phyloP scores from a whole-genome alignment of 2,888 invertebrate genomes.

The Dexiosoma caninum region DNA sequence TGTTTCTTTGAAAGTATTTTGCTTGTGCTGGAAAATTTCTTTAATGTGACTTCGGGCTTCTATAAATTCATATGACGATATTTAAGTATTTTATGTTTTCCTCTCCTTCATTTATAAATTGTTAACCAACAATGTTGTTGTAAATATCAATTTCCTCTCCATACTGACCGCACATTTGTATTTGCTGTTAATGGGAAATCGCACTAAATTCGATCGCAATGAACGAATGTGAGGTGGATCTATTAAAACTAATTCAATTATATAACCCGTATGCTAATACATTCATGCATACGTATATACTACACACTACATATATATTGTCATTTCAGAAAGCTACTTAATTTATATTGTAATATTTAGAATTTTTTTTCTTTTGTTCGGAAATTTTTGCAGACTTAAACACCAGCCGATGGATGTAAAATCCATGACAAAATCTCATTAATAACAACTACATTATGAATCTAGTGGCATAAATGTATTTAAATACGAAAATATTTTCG shows the following conservation, averaged over 20 bases:
- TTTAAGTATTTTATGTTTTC: neutral
- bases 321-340: conserved; percentile 54
- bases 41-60: no score
- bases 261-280: neutral
- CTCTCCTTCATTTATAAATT: neutral
- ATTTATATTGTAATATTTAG: conserved; percentile 37
- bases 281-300: neutral
- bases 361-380: conserved; percentile 1
- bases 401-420: neutral
- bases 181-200: neutral
- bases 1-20: no score
- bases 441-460: conserved; percentile 39
- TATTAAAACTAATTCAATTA: conserved; percentile 52
- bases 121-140: neutral
- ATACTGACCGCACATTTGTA: neutral
- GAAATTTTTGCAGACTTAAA: conserved; percentile 18
- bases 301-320: no score
- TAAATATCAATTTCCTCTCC: neutral
- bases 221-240: neutral
- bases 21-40: no score
- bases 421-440: conserved; percentile 25
- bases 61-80: no score
- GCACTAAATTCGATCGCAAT: neutral
- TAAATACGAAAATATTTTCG: neutral
- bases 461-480: conserved; percentile 1